phyloP scores from a whole-genome alignment of 2,888 invertebrate species.

The Trachelus troglodyta region DNA sequence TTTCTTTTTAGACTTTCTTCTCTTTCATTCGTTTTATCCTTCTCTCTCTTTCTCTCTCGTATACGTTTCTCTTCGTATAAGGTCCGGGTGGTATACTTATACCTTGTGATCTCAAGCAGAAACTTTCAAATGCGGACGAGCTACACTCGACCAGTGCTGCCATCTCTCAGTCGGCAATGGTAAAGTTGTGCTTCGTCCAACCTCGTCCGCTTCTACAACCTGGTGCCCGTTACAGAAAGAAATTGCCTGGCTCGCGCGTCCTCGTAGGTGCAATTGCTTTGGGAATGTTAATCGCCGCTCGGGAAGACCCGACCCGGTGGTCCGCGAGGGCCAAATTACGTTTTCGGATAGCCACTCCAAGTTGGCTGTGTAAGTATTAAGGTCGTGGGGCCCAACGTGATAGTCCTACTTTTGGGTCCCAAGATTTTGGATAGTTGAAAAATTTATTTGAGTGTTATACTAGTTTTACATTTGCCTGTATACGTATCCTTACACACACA shows the following conservation, averaged over 20 bases:
- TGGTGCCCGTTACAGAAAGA: slow-evolving; percentile 34
- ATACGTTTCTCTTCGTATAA: background rate
- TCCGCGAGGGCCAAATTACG: slow-evolving; percentile 51
- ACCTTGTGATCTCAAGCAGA: too few relatives aligned
- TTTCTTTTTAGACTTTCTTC: background rate
- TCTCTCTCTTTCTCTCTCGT: background rate
- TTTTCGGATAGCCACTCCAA: slow-evolving; percentile 32
- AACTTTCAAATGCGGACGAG: background rate
- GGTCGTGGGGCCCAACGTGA: background rate
- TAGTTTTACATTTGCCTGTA: too few relatives aligned
- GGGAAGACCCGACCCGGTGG: slow-evolving; percentile 46
- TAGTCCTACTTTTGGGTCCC: too few relatives aligned
- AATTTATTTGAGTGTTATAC: too few relatives aligned
- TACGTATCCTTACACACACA: too few relatives aligned
- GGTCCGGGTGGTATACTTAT: too few relatives aligned
- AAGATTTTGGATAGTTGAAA: too few relatives aligned
- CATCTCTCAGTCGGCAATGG: slow-evolving; percentile 25
- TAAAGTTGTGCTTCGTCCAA: too few relatives aligned
- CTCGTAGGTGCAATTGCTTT: slow-evolving; percentile 58
- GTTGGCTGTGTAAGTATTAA: slow-evolving; percentile 6
- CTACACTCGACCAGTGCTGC: slow-evolving; percentile 43
- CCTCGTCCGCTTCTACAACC: too few relatives aligned
- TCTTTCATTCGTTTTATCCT: background rate
- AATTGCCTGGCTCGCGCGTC: slow-evolving; percentile 41
- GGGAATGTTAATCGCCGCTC: slow-evolving; percentile 55